A percentile compares a stretch with the other conserved stretches of the same genome.
phyloP scores from a whole-genome alignment of 2,113 vertebrate genomes.

The human region DNA sequence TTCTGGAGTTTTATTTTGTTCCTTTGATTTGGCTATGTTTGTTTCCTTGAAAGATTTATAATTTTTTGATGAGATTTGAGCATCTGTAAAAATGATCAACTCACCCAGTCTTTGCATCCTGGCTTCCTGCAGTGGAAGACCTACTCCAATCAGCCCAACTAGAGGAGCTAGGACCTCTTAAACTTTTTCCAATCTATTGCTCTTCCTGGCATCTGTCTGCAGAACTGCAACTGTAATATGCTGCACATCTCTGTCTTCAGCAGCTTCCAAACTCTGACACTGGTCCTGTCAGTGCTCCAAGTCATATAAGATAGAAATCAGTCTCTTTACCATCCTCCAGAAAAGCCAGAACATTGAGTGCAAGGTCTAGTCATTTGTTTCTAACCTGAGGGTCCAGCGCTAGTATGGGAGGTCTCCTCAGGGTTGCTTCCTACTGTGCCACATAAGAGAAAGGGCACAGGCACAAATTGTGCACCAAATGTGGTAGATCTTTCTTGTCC shows the following conservation, averaged over 20 bases:
- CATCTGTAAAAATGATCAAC: neutral
- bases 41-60: neutral
- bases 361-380: neutral
- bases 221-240: neutral
- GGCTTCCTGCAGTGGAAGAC: neutral
- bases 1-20: neutral
- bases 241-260: neutral
- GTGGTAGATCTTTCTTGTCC: neutral
- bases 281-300: neutral
- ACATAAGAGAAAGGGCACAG: neutral
- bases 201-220: neutral
- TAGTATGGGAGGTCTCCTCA: neutral
- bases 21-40: neutral
- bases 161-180: neutral
- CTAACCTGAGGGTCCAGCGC: neutral
- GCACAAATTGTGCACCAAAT: neutral
- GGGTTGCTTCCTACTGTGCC: neutral
- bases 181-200: neutral
- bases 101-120: neutral
- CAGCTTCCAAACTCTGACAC: neutral
- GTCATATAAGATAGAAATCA: neutral
- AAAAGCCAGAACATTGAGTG: neutral
- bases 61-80: neutral
- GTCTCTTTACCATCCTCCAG: fast-evolving
- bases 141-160: neutral